Conservation (phyloP, 2,113 vertebrate species). For the Pteronura brasiliensis region DNA sequence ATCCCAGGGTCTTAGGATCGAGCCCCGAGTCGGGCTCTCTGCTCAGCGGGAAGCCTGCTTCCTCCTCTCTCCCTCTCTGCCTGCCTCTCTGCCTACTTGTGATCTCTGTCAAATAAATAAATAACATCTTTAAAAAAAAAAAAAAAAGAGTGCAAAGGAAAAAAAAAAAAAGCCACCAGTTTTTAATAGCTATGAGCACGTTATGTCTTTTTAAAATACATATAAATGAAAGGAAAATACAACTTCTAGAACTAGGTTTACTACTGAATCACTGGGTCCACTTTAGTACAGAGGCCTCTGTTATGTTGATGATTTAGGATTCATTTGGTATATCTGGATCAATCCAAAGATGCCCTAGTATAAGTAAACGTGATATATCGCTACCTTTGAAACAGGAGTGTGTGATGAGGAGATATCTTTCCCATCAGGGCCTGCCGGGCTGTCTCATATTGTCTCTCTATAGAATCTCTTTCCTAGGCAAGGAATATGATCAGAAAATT, state of each 20-base stretch:
- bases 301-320: not conserved
- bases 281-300: not conserved
- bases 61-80: too few species aligned
- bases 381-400: conserved; percentile 89
- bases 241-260: not conserved
- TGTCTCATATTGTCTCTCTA: conserved; percentile 81
- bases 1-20: too few species aligned
- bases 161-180: not conserved
- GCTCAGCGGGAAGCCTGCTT: too few species aligned
- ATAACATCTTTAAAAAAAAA: not conserved
- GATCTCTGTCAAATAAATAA: too few species aligned
- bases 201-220: not conserved
- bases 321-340: not conserved
- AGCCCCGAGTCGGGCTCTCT: too few species aligned
- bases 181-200: not conserved
- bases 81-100: too few species aligned
- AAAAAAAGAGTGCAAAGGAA: too few species aligned
- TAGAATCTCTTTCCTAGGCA: conserved; percentile 87
- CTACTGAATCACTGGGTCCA: not conserved
- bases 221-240: not conserved
- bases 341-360: not conserved
- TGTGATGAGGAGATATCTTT: conserved; percentile 81
- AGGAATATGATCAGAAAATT: not conserved
- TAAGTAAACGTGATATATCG: not conserved
- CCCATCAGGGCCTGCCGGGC: conserved; percentile 84